phyloP scores from a whole-genome alignment of 2,113 vertebrate species.

The Aptenodytes forsteri region DNA sequence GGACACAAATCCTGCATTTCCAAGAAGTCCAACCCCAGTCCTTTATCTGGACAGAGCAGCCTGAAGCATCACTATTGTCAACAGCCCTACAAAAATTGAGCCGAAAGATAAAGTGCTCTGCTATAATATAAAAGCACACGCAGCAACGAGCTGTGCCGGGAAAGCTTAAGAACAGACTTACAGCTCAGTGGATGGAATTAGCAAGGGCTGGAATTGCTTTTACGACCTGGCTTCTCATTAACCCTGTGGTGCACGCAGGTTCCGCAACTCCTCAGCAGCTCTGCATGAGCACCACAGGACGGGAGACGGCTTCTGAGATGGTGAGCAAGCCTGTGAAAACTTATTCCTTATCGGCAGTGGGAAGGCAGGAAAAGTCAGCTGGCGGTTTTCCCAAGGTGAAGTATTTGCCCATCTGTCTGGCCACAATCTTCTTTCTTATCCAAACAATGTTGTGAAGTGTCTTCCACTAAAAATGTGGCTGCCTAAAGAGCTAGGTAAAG shows the following conservation, averaged over 20 bases:
- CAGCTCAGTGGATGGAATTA: conserved; percentile 18
- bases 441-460: not conserved
- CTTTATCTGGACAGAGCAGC: conserved; percentile 13
- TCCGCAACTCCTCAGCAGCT: not conserved
- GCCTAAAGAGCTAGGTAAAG: not conserved
- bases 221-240: not conserved
- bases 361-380: not conserved
- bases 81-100: not conserved
- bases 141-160: not conserved
- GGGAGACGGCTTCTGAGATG: not conserved
- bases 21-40: not conserved
- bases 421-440: not conserved
- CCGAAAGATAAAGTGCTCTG: not conserved
- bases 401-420: not conserved
- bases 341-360: not conserved
- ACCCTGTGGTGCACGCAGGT: not conserved
- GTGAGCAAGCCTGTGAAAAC: not conserved
- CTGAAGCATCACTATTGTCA: not conserved
- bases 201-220: conserved; percentile 14
- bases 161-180: not conserved
- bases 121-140: not conserved
- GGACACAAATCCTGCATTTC: not conserved
- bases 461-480: not conserved
- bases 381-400: not conserved
- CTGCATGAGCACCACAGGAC: not conserved